Percentiles rank a stretch among this genome's conserved stretches.
Evolutionary conservation across 2,888 invertebrate genomes (phyloP).

Genomic region (Phoenoteleia sp.): DNA sequence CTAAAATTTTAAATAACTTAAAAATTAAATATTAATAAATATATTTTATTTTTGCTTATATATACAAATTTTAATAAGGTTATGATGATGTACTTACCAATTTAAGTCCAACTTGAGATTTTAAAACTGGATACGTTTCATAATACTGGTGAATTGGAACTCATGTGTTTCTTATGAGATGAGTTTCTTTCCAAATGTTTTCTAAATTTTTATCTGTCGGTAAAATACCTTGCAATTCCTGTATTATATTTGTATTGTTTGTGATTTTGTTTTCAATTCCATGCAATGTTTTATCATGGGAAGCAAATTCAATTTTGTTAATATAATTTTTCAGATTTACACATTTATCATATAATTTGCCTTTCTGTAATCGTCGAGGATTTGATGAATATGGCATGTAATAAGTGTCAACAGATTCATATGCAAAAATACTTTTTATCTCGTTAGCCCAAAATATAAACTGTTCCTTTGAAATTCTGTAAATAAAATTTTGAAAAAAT

Average conservation of each 20-base stretch:
- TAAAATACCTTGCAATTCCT: background rate
- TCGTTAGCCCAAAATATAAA: background rate
- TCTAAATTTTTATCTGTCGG: constrained; percentile 6
- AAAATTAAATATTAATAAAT: no score
- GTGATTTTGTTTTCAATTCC: background rate
- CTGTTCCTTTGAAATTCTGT: no score
- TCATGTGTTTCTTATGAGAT: background rate
- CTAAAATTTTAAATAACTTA: background rate
- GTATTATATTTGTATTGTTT: background rate
- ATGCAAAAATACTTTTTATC: background rate
- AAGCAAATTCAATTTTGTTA: background rate
- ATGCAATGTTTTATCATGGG: background rate
- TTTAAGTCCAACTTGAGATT: constrained; percentile 1
- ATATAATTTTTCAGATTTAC: background rate
- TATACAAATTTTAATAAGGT: no score
- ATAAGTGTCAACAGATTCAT: background rate
- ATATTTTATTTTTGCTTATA: no score
- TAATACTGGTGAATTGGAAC: constrained; percentile 4
- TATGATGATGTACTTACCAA: no score
- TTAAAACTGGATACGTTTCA: constrained; percentile 13
- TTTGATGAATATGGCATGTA: background rate
- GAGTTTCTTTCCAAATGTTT: background rate
- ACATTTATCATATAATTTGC: constrained; percentile 2
- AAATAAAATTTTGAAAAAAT: no score
- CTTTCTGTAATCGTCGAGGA: background rate